A percentile compares a stretch with the other conserved stretches of the same genome.
Evolutionary conservation across 1,140 invertebrate genomes (phyloP).

Genomic region (Drosophila albomicans): DNA sequence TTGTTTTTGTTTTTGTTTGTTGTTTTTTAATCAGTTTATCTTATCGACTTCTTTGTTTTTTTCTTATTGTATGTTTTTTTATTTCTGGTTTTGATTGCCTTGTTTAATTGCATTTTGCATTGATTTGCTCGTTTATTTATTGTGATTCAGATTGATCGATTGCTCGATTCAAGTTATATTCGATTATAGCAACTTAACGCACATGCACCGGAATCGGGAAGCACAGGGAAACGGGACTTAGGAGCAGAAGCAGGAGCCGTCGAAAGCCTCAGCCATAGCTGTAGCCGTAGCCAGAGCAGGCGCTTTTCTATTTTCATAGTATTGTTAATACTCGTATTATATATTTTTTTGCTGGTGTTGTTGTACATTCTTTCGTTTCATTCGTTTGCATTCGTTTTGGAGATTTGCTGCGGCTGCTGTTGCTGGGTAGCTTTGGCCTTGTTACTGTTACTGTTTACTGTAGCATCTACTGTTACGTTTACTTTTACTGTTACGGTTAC

Average conservation of each 20-base stretch:
- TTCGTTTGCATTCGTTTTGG: constrained; percentile 33
- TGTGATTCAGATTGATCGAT: constrained; percentile 49
- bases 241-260: constrained; percentile 81
- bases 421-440: constrained; percentile 23
- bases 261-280: constrained; percentile 65
- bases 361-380: constrained; percentile 25
- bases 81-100: constrained; percentile 44
- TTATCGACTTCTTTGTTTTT: constrained; percentile 58
- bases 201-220: constrained; percentile 82
- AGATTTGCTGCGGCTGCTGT: constrained; percentile 23
- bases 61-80: constrained; percentile 47
- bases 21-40: constrained; percentile 40
- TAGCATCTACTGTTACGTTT: constrained; percentile 8
- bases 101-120: constrained; percentile 68
- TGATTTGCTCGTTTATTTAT: constrained; percentile 65
- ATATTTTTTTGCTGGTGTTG: constrained; percentile 21
- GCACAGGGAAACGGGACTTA: constrained; percentile 82
- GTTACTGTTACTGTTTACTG: constrained; percentile 20
- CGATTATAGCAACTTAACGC: constrained; percentile 76
- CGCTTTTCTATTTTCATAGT: constrained; percentile 41
- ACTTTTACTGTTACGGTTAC: constrained; percentile 39
- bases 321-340: constrained; percentile 5
- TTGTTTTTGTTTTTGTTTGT: constrained; percentile 32
- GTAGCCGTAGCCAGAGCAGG: constrained; percentile 50
- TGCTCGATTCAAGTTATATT: constrained; percentile 58